phyloP scores from a whole-genome alignment of 2,797 vertebrate species.

The Phoeniculus purpureus region DNA sequence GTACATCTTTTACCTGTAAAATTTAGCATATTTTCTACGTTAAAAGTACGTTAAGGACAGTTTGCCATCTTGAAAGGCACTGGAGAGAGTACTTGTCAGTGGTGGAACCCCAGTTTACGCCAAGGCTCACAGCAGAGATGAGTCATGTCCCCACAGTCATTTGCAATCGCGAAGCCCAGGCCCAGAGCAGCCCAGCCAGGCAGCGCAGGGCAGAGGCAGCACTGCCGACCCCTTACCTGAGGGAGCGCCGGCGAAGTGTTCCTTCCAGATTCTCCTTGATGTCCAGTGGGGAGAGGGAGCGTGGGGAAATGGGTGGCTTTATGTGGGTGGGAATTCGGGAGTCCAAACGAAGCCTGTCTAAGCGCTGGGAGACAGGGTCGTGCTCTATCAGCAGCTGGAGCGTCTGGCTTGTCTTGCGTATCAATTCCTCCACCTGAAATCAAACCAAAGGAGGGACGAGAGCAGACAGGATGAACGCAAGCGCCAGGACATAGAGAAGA shows the following conservation, averaged over 20 bases:
- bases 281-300: slow-evolving; percentile 81
- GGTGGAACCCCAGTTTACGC: background rate
- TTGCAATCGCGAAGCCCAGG: background rate
- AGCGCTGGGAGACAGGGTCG: slow-evolving; percentile 89
- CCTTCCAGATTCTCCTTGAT: slow-evolving; percentile 86
- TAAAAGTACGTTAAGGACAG: background rate
- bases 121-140: background rate
- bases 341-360: slow-evolving; percentile 87
- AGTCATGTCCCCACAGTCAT: background rate
- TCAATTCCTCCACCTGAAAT: slow-evolving; percentile 88
- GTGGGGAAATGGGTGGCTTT: slow-evolving; percentile 81
- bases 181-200: background rate
- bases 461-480: background rate
- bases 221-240: slow-evolving; percentile 79
- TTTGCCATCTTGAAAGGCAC: background rate
- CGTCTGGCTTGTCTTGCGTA: slow-evolving; percentile 89
- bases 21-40: background rate
- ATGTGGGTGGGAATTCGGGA: slow-evolving; percentile 75
- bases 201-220: background rate
- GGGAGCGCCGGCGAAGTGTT: slow-evolving; percentile 87
- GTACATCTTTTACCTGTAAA: background rate
- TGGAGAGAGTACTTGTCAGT: accelerated
- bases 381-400: slow-evolving; percentile 96
- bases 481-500: background rate
- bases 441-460: background rate